These are phyloP conservation scores for Aromia moschata DNA, from an alignment of 2,888 invertebrate species.

Conservation along the genomic window DNA sequence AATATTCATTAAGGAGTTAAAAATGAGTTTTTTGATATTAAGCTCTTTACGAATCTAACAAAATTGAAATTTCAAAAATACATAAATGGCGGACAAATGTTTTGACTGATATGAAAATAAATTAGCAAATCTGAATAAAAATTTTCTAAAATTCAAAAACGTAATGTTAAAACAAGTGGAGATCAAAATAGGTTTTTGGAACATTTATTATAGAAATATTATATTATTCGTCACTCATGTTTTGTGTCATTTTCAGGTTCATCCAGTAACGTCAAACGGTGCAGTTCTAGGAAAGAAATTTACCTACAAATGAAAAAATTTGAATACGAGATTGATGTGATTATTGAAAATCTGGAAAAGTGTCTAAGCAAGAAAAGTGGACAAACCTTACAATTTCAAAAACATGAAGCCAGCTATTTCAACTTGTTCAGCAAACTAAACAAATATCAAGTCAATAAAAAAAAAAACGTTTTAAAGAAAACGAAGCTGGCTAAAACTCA, in stretches of 20 bases:
- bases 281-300: constrained; percentile 2
- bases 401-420: constrained; percentile 2
- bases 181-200: constrained; percentile 2
- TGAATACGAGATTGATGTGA: constrained; percentile 7
- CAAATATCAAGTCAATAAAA: neutral
- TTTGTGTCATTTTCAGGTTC: constrained; percentile 8
- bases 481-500: neutral
- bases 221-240: constrained; percentile 7
- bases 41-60: too few species aligned
- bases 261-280: constrained; percentile 5
- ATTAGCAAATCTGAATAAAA: neutral
- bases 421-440: constrained; percentile 1
- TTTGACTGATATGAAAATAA: neutral
- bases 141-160: constrained; percentile 1
- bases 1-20: neutral
- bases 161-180: constrained; percentile 5
- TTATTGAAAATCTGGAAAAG: constrained; percentile 5
- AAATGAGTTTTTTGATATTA: neutral
- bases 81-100: too few species aligned
- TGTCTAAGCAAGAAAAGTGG: constrained; percentile 8
- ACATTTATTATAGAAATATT: constrained; percentile 1
- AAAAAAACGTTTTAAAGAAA: neutral
- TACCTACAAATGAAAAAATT: constrained; percentile 6
- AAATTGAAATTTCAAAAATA: too few species aligned
- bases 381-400: constrained; percentile 9